A percentile compares a stretch with the other conserved stretches of the same genome.
Evolutionary conservation across 2,888 invertebrate species (phyloP).

Genomic region (Conops quadrifasciatus): DNA sequence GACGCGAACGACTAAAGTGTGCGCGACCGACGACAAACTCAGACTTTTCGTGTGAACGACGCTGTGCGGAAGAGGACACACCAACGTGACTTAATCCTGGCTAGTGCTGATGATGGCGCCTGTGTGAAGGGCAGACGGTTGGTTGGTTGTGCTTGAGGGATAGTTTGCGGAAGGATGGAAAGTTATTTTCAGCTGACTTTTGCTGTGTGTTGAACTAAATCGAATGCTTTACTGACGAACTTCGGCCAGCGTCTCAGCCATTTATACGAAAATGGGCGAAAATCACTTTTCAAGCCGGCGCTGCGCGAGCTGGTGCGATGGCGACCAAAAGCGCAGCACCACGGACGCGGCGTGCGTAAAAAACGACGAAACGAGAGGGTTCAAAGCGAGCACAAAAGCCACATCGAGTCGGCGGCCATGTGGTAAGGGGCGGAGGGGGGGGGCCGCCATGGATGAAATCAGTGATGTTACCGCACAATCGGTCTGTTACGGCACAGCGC

Average conservation of each 20-base stretch:
- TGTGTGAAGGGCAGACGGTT: slow-evolving; percentile 38
- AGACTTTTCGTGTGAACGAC: slow-evolving; percentile 15
- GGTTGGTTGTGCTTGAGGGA: slow-evolving; percentile 42
- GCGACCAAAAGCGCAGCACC: slow-evolving; percentile 24
- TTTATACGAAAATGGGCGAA: slow-evolving; percentile 62
- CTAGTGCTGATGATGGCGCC: slow-evolving; percentile 37
- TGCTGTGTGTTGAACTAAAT: slow-evolving; percentile 64
- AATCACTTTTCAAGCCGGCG: slow-evolving; percentile 14
- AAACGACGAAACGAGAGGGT: slow-evolving; percentile 9
- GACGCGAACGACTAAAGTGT: slow-evolving; percentile 5
- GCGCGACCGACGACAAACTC: slow-evolving; percentile 1
- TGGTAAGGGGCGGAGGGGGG: slow-evolving; percentile 47
- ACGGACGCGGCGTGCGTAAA: slow-evolving; percentile 25
- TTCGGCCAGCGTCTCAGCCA: slow-evolving; percentile 62
- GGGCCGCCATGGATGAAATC: slow-evolving; percentile 6
- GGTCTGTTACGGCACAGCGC: slow-evolving; percentile 56
- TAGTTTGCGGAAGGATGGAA: slow-evolving; percentile 48
- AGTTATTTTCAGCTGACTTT: slow-evolving; percentile 48
- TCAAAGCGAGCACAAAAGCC: slow-evolving; percentile 12
- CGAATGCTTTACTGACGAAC: slow-evolving; percentile 66
- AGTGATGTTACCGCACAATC: slow-evolving; percentile 58
- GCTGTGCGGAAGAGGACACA: slow-evolving; percentile 31
- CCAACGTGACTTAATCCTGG: slow-evolving; percentile 41
- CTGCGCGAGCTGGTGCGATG: slow-evolving; percentile 32
- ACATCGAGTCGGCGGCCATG: slow-evolving; percentile 28